Evolutionary conservation across 2,113 vertebrate species (phyloP), one percentile per base, ranked within the genome.

Genomic region (Serilophus lunatus): DNA sequence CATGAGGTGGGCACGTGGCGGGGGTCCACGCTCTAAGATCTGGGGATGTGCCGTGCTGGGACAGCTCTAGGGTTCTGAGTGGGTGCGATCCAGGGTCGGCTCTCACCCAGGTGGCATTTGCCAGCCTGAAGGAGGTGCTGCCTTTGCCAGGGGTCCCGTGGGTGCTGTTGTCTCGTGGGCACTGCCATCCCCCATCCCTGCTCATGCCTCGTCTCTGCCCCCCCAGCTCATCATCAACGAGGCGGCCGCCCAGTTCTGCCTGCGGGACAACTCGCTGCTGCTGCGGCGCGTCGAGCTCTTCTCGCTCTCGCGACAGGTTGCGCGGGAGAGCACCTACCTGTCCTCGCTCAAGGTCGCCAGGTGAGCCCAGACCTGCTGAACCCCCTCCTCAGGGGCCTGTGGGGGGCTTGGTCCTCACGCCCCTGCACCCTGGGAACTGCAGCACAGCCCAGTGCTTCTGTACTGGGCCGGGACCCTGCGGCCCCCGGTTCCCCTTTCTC

Each of bases 211-310:
- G 0, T 63, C 63, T 95, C 91, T 88, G 86, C 91, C 92, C 91
- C 92, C 86, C 63, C 97, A 99, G 99, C 93, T 99, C 95, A 99
- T 99, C 97, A 99, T 99, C 97, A 99, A 99, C 6, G 99, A 99
- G 95, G 99, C 99, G 7, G 99, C 99, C 2, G 99, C 99, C 35
- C 99, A 99, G 97, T 99, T 99, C 97, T 99, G 99, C 96, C 98
- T 99, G 95, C 98, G 99, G 20, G 99, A 99, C 97, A 99, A 99
- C 85, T 98, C 99, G 3, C 98, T 99, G 82, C 96, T 99, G 91
- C 97, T 99, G 88, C 98, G 99, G 91, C 98, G 99, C 16, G 99
- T 99, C 44, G 99, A 99, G 95, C 98, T 99, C 71, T 99, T 99
- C 95, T 99, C 99, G 9, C 94, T 99, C 64, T 99, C 99, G 2